Evolutionary conservation across 2,113 vertebrate species (phyloP), one percentile per base, ranked within the genome.

Genomic region (Lanius collurio): DNA sequence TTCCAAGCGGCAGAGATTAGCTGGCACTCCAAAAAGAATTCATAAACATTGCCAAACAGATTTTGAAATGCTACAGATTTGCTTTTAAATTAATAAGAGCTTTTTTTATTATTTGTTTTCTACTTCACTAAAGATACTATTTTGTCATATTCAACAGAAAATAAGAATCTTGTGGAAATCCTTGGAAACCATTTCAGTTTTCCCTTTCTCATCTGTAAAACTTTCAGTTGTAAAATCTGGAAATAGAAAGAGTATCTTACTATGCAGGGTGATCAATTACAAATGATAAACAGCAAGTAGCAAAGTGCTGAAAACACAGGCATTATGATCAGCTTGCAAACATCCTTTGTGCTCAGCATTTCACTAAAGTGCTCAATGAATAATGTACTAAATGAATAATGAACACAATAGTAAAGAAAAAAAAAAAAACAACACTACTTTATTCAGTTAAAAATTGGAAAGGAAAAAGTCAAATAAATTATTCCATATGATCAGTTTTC

Each of bases 401-500:
- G 79, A 94, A 89, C 88, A 90, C 41, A 93, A 93, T 53, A 86
- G 53, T 67, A 83, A 77, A 83, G 31, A 39, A 44, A 41, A 46
- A 15, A 31, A 18, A 10, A n/a, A n/a, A n/a, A n/a, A 1, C 4
- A 56, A 2, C 26, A 76, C 37, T 86, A 87, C 44, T 94, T 68
- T 53, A 15, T 86, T 96, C 44, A 57, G 90, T 94, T 93, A 89
- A 93, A 92, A 93, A 84, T 35, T 89, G 89, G 76, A 87, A 93
- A 79, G 80, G 56, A 90, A 89, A 90, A 92, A 68, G 28, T 64
- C 73, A 94, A 89, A 91, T 95, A 94, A 96, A 96, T 96, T 94
- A 96, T 95, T 96, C 94, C 88, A 90, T 96, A 92, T 87, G 92
- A 96, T 89, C 83, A 76, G 37, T 60, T 92, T 94, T 83, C 80